Evolutionary conservation across 2,888 invertebrate species (phyloP).

Genomic region (Strigamia transsilvanica): DNA sequence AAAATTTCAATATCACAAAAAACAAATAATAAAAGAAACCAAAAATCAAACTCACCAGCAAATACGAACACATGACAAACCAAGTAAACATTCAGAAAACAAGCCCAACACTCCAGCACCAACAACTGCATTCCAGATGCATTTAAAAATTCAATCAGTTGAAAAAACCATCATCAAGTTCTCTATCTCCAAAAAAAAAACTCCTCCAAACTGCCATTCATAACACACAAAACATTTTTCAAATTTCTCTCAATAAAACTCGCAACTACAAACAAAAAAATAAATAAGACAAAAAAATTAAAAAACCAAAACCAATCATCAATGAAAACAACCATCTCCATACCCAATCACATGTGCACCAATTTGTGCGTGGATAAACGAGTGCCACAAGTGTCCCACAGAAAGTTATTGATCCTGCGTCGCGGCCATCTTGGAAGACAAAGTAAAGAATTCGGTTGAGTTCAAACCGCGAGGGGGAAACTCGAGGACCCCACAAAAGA

Average conservation of each 20-base stretch:
- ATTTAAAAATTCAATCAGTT: background rate
- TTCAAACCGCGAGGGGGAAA: background rate
- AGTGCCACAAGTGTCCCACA: background rate
- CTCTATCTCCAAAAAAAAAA: background rate
- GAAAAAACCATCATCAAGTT: background rate
- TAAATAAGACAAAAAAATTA: no score
- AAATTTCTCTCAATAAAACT: background rate
- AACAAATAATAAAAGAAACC: background rate
- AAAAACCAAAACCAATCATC: background rate
- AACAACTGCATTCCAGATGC: constrained; percentile 15
- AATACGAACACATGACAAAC: background rate
- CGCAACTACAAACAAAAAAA: no score
- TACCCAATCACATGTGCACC: background rate
- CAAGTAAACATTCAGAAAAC: background rate
- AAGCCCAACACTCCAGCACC: background rate
- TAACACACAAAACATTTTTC: background rate
- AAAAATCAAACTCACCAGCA: background rate
- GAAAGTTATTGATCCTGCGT: background rate
- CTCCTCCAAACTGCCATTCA: background rate
- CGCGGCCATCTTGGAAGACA: constrained; percentile 25
- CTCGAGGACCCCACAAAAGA: no score
- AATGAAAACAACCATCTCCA: no score
- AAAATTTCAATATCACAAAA: background rate
- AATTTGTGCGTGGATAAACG: background rate
- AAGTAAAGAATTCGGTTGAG: constrained; percentile 32